Evolutionary conservation across 2,113 vertebrate species (phyloP).

Genomic region (Percopsis transmontana): DNA sequence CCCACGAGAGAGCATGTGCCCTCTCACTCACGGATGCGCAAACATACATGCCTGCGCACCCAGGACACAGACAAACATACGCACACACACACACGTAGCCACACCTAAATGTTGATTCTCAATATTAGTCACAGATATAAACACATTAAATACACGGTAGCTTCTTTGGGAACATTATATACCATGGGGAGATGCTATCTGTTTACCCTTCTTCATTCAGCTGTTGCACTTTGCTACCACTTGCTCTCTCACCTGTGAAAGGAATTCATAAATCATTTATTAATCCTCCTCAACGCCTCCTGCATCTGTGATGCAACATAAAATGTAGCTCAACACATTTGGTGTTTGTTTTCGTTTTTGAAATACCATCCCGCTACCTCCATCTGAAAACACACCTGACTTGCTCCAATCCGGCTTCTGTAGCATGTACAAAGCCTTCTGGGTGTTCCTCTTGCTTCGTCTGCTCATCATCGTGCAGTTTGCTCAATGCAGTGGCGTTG

Average conservation of each 20-base stretch:
- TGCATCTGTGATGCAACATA: background rate
- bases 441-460: no score
- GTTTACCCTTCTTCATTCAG: conserved; percentile 32
- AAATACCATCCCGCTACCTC: no score
- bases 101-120: background rate
- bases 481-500: no score
- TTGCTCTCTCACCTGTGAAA: conserved; percentile 66
- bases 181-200: conserved; percentile 23
- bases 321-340: no score
- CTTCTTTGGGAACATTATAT: conserved; percentile 38
- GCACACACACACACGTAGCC: conserved; percentile 14
- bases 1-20: background rate
- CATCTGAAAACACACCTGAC: no score
- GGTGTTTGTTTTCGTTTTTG: no score
- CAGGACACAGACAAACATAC: background rate
- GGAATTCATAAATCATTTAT: conserved; percentile 70
- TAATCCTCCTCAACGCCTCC: conserved; percentile 38
- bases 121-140: background rate
- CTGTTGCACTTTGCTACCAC: conserved; percentile 36
- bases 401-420: no score
- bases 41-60: background rate
- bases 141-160: background rate
- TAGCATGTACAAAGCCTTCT: no score
- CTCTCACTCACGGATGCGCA: background rate
- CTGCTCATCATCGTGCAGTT: no score